Evolutionary conservation across 2,888 invertebrate genomes (phyloP).

Genomic region (Nymphalis c-album): DNA sequence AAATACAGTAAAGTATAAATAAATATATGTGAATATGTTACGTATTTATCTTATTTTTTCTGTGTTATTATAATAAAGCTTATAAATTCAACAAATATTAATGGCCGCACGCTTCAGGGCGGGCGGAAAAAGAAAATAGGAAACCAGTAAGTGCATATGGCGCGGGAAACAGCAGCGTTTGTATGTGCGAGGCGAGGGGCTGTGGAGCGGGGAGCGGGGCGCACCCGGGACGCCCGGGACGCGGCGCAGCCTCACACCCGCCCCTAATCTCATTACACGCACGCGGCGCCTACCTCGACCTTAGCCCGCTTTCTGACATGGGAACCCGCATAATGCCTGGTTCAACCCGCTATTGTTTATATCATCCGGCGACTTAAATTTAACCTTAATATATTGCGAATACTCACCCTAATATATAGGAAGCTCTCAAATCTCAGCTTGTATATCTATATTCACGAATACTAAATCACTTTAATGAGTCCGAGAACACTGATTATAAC

Average conservation of each 20-base stretch:
- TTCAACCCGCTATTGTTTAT: conserved; percentile 37
- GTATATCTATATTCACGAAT: conserved; percentile 23
- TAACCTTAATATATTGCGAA: conserved; percentile 26
- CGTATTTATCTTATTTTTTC: no score
- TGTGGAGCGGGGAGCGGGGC: conserved; percentile 42
- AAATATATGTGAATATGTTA: no score
- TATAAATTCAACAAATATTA: conserved; percentile 15
- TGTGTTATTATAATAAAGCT: not conserved
- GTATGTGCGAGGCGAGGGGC: conserved; percentile 44
- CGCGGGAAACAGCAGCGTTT: conserved; percentile 33
- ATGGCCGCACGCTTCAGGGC: conserved; percentile 38
- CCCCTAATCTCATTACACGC: conserved; percentile 66
- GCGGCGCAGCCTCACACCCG: conserved; percentile 48
- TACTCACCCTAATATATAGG: conserved; percentile 40
- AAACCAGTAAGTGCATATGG: conserved; percentile 41
- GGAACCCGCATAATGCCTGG: conserved; percentile 48
- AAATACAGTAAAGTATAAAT: no score
- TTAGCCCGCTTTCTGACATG: conserved; percentile 57
- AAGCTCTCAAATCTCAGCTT: conserved; percentile 31
- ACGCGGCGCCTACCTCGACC: conserved; percentile 57
- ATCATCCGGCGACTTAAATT: conserved; percentile 22
- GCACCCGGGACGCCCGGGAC: conserved; percentile 45
- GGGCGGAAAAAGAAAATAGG: conserved; percentile 51
- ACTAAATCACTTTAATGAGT: conserved; percentile 19
- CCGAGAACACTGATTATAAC: conserved; percentile 50